A percentile compares a stretch with the other conserved stretches of the same genome.
Conservation (phyloP, 2,113 vertebrate genomes). For the Sturnus vulgaris region DNA sequence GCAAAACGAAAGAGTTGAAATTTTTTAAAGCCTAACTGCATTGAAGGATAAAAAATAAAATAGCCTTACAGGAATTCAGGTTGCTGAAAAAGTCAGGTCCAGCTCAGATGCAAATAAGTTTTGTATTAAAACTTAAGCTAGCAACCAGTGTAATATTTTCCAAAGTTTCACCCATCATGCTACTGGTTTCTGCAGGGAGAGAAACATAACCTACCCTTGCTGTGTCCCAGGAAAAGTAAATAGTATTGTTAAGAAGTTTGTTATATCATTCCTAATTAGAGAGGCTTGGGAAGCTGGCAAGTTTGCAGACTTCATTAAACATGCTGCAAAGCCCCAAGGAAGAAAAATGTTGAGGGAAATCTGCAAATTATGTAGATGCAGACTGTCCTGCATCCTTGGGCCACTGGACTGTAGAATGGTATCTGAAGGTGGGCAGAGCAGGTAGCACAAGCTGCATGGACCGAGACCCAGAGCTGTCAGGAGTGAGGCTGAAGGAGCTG, state of each 20-base stretch:
- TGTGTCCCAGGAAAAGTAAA: slow-evolving; percentile 57
- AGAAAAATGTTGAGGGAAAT: background rate
- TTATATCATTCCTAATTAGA: slow-evolving; percentile 33
- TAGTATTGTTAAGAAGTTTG: slow-evolving; percentile 41
- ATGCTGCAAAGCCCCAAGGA: background rate
- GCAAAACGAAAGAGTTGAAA: background rate
- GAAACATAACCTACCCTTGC: slow-evolving; percentile 55
- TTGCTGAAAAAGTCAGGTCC: slow-evolving; percentile 41
- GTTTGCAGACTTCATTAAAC: background rate
- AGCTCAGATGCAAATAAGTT: slow-evolving; percentile 51
- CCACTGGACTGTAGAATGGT: background rate
- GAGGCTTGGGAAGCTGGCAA: background rate
- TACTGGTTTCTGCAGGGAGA: slow-evolving; percentile 53
- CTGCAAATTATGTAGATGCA: background rate
- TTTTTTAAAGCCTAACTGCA: slow-evolving; percentile 37
- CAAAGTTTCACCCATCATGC: slow-evolving; percentile 59
- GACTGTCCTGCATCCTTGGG: background rate
- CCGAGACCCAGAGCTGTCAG: background rate
- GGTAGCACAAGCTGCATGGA: background rate
- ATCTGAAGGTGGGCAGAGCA: background rate
- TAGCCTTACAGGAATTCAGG: slow-evolving; percentile 23
- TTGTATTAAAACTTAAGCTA: slow-evolving; percentile 65
- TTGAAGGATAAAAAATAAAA: slow-evolving; percentile 32
- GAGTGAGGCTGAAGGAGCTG: background rate
- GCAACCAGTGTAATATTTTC: slow-evolving; percentile 37